Conservation (phyloP, 1,140 invertebrate genomes). For the Magallana gigas region DNA sequence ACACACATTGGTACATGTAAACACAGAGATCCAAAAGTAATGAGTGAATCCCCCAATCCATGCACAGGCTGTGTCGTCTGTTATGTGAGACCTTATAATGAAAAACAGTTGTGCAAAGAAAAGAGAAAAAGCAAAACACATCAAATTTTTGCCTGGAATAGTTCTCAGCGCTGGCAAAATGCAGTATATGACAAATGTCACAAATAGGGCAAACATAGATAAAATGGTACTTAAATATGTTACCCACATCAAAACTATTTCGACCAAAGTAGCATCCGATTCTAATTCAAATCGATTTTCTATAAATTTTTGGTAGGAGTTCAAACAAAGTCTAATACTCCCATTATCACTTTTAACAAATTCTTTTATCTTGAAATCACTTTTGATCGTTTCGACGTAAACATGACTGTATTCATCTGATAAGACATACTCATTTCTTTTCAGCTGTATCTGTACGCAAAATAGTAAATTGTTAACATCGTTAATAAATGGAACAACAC, state of each 20-base stretch:
- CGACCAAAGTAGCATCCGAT: background rate
- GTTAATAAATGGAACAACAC: no score
- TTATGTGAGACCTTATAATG: background rate
- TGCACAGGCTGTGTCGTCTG: background rate
- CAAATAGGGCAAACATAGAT: slow-evolving; percentile 61
- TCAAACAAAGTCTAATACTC: background rate
- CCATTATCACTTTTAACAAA: background rate
- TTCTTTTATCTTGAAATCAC: background rate
- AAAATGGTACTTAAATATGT: slow-evolving; percentile 46
- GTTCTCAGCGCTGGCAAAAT: slow-evolving; percentile 62
- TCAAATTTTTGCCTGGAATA: slow-evolving; percentile 67
- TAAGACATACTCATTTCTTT: background rate
- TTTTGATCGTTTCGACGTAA: no score
- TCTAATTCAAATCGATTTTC: background rate
- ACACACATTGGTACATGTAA: slow-evolving; percentile 3
- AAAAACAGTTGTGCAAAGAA: slow-evolving; percentile 60
- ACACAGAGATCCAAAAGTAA: slow-evolving; percentile 12
- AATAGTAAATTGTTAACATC: background rate
- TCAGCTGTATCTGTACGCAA: slow-evolving; percentile 17
- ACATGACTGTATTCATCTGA: background rate
- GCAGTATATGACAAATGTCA: slow-evolving; percentile 63
- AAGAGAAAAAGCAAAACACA: slow-evolving; percentile 61
- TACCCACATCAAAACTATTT: slow-evolving; percentile 20
- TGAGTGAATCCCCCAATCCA: background rate
- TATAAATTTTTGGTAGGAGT: background rate